Percentiles rank a stretch among this genome's conserved stretches.
Evolutionary conservation across 1,140 invertebrate species (phyloP).

Genomic region (Drosophila subobscura): DNA sequence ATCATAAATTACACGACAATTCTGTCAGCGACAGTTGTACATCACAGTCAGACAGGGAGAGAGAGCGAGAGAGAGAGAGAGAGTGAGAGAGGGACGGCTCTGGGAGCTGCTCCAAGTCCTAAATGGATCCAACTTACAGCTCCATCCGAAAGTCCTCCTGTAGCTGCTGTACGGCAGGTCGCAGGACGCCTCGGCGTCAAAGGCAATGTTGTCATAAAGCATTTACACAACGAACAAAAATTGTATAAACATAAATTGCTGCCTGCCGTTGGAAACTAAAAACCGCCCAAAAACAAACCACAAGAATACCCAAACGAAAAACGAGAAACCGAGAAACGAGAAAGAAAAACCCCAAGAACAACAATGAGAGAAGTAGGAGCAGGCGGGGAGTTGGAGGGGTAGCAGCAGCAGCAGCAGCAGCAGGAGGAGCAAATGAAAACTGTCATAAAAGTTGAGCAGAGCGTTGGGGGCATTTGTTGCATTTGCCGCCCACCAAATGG

Average conservation of each 20-base stretch:
- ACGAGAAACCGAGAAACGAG: background rate
- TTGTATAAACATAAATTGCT: slow-evolving; percentile 48
- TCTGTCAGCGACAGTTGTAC: slow-evolving; percentile 65
- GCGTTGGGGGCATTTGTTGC: slow-evolving; percentile 48
- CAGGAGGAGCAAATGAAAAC: slow-evolving; percentile 43
- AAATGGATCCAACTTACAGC: too few species aligned
- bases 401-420: background rate
- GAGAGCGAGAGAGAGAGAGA: background rate
- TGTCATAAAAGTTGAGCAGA: slow-evolving; percentile 62
- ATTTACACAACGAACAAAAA: slow-evolving; percentile 37
- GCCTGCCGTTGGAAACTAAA: slow-evolving; percentile 53
- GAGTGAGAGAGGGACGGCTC: too few species aligned
- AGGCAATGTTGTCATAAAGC: slow-evolving; percentile 43
- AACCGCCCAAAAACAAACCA: slow-evolving; percentile 41
- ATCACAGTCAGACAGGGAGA: background rate
- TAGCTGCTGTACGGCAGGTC: too few species aligned
- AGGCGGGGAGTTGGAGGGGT: background rate
- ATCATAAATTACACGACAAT: slow-evolving; percentile 70
- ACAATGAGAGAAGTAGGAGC: slow-evolving; percentile 5
- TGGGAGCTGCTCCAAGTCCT: too few species aligned
- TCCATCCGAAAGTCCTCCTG: too few species aligned
- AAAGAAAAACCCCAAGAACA: background rate
- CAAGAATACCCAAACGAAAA: slow-evolving; percentile 11
- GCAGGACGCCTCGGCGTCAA: slow-evolving; percentile 12
- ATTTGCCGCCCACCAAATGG: background rate